These are phyloP conservation scores for Drosophila emarginata DNA, from an alignment of 2,888 invertebrate genomes.

Conservation along the genomic window DNA sequence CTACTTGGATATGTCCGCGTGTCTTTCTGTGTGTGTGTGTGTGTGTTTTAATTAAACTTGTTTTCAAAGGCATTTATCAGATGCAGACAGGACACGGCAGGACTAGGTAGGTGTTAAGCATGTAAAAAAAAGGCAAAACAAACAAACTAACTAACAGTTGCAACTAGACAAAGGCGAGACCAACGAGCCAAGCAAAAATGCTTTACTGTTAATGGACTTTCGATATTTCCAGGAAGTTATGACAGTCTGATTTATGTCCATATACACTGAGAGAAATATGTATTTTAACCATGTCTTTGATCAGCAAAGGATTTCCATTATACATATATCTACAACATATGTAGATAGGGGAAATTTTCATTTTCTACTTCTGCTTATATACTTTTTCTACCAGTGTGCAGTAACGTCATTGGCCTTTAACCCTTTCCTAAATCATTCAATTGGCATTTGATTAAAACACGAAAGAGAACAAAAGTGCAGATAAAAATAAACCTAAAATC, in stretches of 20 bases:
- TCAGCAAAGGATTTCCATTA: no score
- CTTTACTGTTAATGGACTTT: conserved; percentile 77
- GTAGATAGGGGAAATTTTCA: no score
- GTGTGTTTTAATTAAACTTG: conserved; percentile 75
- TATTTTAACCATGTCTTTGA: no score
- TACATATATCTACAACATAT: no score
- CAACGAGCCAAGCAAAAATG: conserved; percentile 38
- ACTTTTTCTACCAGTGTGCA: background rate
- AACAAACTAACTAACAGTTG: conserved; percentile 33
- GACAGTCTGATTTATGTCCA: conserved; percentile 70
- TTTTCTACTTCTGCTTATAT: background rate
- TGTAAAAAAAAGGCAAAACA: conserved; percentile 17
- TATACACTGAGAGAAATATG: conserved; percentile 7
- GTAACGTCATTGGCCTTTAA: conserved; percentile 8
- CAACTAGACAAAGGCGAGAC: conserved; percentile 29
- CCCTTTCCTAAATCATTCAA: conserved; percentile 64
- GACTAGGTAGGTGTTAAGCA: conserved; percentile 33
- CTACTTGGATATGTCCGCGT: no score
- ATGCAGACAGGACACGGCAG: conserved; percentile 73
- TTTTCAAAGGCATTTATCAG: conserved; percentile 69
- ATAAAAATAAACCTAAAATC: conserved; percentile 38
- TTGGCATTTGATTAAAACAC: conserved; percentile 6
- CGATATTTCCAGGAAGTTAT: conserved; percentile 74
- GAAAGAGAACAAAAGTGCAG: conserved; percentile 6
- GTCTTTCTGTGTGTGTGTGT: conserved; percentile 28